Conservation (phyloP, 2,113 vertebrate genomes). For the Gnathonemus longibarbis region DNA sequence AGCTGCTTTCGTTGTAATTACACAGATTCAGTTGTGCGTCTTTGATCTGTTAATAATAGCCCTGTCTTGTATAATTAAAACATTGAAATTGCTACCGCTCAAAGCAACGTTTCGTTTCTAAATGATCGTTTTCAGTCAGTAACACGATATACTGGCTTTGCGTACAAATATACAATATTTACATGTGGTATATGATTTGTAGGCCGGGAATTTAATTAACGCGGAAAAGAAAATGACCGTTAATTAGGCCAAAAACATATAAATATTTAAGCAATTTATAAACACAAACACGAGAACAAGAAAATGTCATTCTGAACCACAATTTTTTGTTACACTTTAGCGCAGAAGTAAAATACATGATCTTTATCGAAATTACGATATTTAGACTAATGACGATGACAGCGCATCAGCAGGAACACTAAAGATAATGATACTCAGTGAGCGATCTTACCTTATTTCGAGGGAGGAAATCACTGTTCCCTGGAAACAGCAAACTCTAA, state of each 20-base stretch:
- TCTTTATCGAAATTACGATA: not conserved
- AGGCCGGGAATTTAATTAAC: constrained; percentile 4
- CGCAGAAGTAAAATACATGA: not conserved
- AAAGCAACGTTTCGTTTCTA: not conserved
- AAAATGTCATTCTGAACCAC: not conserved
- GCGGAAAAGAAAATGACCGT: not conserved
- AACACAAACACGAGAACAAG: not conserved
- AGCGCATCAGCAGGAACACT: not conserved
- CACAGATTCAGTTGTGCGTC: constrained; percentile 52
- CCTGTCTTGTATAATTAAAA: constrained; percentile 57
- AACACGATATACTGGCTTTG: not conserved
- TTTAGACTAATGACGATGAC: not conserved
- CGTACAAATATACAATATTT: not conserved
- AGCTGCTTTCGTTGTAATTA: constrained; percentile 67
- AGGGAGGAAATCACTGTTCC: constrained; percentile 15
- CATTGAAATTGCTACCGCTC: constrained; percentile 15
- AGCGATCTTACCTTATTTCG: constrained; percentile 20
- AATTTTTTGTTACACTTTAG: not conserved
- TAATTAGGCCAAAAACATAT: not conserved
- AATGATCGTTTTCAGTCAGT: not conserved
- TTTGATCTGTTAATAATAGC: constrained; percentile 60
- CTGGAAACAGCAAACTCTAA: not conserved
- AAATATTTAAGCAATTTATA: not conserved
- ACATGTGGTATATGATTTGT: not conserved
- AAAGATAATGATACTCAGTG: not conserved